These are phyloP conservation scores for Heteromurus nitidus DNA, from an alignment of 2,888 invertebrate genomes.

Conservation along the genomic window DNA sequence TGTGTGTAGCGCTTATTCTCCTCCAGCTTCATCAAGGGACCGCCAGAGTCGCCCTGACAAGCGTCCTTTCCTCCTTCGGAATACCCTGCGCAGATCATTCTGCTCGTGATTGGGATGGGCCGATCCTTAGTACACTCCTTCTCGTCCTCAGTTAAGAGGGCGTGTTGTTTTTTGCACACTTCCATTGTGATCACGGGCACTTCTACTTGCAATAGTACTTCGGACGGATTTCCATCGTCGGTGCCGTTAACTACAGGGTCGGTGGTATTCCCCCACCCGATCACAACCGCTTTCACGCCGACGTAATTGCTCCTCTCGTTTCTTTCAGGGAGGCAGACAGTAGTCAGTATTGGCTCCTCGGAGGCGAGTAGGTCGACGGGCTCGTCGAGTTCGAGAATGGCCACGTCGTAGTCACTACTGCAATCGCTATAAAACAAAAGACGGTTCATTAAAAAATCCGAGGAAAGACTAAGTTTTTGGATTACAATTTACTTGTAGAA, in stretches of 20 bases:
- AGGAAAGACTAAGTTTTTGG: too few species aligned
- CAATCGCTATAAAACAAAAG: too few species aligned
- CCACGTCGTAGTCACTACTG: conserved; percentile 70
- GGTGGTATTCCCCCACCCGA: conserved; percentile 66
- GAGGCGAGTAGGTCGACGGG: conserved; percentile 60
- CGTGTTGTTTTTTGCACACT: conserved; percentile 65
- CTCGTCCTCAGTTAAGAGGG: too few species aligned
- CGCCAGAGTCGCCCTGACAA: conserved; percentile 72
- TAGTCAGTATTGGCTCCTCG: conserved; percentile 64
- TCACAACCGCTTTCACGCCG: conserved; percentile 66
- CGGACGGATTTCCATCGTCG: conserved; percentile 69
- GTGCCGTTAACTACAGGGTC: too few species aligned
- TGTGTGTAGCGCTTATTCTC: conserved; percentile 57
- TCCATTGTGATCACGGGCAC: conserved; percentile 70
- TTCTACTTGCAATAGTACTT: conserved; percentile 65
- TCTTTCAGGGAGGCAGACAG: conserved; percentile 69
- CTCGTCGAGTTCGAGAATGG: conserved; percentile 65
- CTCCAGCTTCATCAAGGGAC: conserved; percentile 60
- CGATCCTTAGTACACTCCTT: too few species aligned
- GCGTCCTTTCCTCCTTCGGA: conserved; percentile 69
- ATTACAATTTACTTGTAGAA: conserved; percentile 68
- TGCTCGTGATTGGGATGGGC: conserved; percentile 59
- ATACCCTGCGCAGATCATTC: conserved; percentile 71
- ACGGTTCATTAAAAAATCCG: too few species aligned
- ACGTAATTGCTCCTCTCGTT: conserved; percentile 37